These are phyloP conservation scores for Telenomus remus DNA, from an alignment of 1,140 invertebrate species.

Conservation along the genomic window DNA sequence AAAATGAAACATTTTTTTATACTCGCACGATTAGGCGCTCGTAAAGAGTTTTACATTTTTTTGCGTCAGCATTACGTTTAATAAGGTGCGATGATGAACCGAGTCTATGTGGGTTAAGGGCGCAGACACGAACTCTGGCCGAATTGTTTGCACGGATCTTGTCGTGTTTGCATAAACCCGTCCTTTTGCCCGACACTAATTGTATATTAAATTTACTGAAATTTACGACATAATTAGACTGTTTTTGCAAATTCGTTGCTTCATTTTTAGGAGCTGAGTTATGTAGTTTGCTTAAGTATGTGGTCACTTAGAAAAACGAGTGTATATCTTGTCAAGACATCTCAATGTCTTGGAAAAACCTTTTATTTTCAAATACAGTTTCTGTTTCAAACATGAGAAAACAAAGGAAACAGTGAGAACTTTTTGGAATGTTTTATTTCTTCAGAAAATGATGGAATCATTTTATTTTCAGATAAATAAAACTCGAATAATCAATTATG, in stretches of 20 bases:
- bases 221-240: not conserved
- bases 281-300: too few species aligned
- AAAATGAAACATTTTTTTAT: slow-evolving; percentile 28
- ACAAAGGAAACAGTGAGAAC: too few species aligned
- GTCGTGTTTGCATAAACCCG: slow-evolving; percentile 2
- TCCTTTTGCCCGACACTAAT: not conserved
- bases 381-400: too few species aligned
- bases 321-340: too few species aligned
- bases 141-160: slow-evolving; percentile 19
- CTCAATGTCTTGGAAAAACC: too few species aligned
- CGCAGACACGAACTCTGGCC: slow-evolving; percentile 9
- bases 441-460: too few species aligned
- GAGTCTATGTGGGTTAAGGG: slow-evolving; percentile 45
- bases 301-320: too few species aligned
- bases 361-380: too few species aligned
- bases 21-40: slow-evolving; percentile 30
- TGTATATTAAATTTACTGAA: slow-evolving; percentile 1
- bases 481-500: too few species aligned
- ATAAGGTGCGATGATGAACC: slow-evolving; percentile 22
- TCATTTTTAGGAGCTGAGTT: too few species aligned
- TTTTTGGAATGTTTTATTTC: too few species aligned
- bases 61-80: slow-evolving; percentile 12
- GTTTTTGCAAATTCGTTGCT: not conserved
- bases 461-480: too few species aligned
- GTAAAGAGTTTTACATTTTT: slow-evolving; percentile 18